Percentiles rank a stretch among this genome's conserved stretches.
Evolutionary conservation across 2,113 vertebrate species (phyloP).

Genomic region (Corydoras sp.): DNA sequence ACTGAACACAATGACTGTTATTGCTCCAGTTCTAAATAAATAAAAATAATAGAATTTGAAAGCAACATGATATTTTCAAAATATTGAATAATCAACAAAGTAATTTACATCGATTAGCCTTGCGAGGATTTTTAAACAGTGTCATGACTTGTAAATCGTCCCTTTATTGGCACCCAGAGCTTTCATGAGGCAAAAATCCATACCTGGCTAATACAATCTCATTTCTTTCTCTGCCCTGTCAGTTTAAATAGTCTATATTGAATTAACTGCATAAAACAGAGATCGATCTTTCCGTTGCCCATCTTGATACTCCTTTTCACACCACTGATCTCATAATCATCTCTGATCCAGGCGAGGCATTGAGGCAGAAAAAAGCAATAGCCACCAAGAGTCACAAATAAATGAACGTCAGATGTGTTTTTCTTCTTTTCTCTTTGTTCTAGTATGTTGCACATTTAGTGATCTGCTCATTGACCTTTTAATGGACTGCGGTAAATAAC

Average conservation of each 20-base stretch:
- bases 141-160: conserved; percentile 55
- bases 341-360: conserved; percentile 57
- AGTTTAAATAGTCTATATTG: conserved; percentile 68
- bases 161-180: conserved; percentile 47
- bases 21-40: neutral
- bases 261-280: conserved; percentile 69
- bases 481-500: conserved; percentile 22
- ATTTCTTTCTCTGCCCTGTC: conserved; percentile 64
- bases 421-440: conserved; percentile 25
- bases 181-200: conserved; percentile 63
- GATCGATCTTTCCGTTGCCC: conserved; percentile 64
- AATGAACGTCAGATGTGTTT: conserved; percentile 17
- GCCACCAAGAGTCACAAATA: conserved; percentile 31
- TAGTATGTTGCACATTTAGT: conserved; percentile 14
- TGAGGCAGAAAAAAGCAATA: conserved; percentile 45
- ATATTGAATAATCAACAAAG: conserved; percentile 60
- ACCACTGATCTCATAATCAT: conserved; percentile 59
- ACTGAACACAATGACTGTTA: neutral
- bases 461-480: conserved; percentile 3
- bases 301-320: conserved; percentile 53
- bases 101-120: conserved; percentile 62
- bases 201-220: conserved; percentile 67
- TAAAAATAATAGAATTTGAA: conserved; percentile 34
- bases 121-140: conserved; percentile 56
- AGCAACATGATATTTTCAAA: conserved; percentile 61